Evolutionary conservation across 2,888 invertebrate species (phyloP).

Genomic region (Caenorhabditis doughertyi): DNA sequence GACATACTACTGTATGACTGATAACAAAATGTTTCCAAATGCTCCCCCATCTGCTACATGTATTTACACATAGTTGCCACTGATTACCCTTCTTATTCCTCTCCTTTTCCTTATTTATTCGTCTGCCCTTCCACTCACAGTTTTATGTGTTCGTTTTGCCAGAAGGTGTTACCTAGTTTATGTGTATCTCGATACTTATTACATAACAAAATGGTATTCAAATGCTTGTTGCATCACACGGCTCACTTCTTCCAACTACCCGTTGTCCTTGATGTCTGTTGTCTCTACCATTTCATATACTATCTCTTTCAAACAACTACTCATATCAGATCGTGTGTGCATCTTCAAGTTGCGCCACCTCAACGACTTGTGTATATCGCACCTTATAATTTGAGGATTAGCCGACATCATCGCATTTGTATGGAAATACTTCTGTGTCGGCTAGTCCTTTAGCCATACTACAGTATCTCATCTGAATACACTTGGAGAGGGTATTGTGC

Average conservation of each 20-base stretch:
- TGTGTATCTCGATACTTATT: conserved; percentile 28
- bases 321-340: conserved; percentile 43
- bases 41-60: not conserved
- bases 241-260: conserved; percentile 53
- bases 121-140: conserved; percentile 20
- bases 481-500: conserved; percentile 35
- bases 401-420: conserved; percentile 60
- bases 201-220: conserved; percentile 51
- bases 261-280: conserved; percentile 49
- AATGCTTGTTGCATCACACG: conserved; percentile 51
- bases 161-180: conserved; percentile 55
- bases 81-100: conserved; percentile 29
- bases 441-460: conserved; percentile 28
- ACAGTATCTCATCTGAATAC: conserved; percentile 14
- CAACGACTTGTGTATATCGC: conserved; percentile 59
- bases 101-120: conserved; percentile 15
- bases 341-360: conserved; percentile 52
- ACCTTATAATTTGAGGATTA: conserved; percentile 67
- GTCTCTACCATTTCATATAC: conserved; percentile 1
- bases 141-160: conserved; percentile 34
- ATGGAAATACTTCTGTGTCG: conserved; percentile 51
- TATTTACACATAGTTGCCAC: conserved; percentile 7
- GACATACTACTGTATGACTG: conserved; percentile 32
- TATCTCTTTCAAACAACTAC: not conserved
- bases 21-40: conserved; percentile 13